phyloP scores from a whole-genome alignment of 2,888 invertebrate genomes.

The Synanthedon myopaeformis region DNA sequence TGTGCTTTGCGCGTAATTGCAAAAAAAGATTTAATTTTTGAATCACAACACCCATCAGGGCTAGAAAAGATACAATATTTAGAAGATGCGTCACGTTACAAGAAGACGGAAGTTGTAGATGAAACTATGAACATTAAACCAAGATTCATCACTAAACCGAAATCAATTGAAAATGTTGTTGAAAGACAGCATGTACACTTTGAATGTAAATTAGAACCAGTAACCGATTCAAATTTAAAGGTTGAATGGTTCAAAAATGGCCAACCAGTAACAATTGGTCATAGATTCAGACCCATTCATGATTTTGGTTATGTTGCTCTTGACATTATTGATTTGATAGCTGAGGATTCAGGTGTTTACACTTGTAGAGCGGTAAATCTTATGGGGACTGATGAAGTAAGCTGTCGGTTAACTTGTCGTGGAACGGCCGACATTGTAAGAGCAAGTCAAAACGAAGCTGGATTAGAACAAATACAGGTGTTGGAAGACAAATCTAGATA shows the following conservation, averaged over 20 bases:
- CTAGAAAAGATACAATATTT: constrained; percentile 92
- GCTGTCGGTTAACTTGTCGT: constrained; percentile 78
- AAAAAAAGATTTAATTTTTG: constrained; percentile 87
- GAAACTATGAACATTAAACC: constrained; percentile 87
- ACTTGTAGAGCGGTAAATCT: constrained; percentile 93
- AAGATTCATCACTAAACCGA: constrained; percentile 87
- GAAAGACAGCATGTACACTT: constrained; percentile 96
- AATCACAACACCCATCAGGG: constrained; percentile 91
- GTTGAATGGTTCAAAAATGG: constrained; percentile 98
- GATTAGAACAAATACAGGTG: constrained; percentile 89
- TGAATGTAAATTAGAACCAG: constrained; percentile 96
- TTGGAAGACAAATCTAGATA: constrained; percentile 87
- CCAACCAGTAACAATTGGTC: constrained; percentile 91
- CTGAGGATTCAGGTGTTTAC: constrained; percentile 95
- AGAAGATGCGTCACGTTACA: constrained; percentile 88
- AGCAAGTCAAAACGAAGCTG: constrained; percentile 87
- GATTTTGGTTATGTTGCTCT: constrained; percentile 99
- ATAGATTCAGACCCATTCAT: constrained; percentile 95
- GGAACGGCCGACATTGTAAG: constrained; percentile 86
- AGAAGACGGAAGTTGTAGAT: constrained; percentile 83
- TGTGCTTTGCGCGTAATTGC: constrained; percentile 91
- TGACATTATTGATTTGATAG: constrained; percentile 94
- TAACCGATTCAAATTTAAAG: constrained; percentile 95
- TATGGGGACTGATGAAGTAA: constrained; percentile 89
- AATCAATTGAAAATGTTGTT: constrained; percentile 84